Percentiles rank a stretch among this genome's conserved stretches.
Evolutionary conservation across 2,113 vertebrate species (phyloP).

Genomic region (Scomber colias): DNA sequence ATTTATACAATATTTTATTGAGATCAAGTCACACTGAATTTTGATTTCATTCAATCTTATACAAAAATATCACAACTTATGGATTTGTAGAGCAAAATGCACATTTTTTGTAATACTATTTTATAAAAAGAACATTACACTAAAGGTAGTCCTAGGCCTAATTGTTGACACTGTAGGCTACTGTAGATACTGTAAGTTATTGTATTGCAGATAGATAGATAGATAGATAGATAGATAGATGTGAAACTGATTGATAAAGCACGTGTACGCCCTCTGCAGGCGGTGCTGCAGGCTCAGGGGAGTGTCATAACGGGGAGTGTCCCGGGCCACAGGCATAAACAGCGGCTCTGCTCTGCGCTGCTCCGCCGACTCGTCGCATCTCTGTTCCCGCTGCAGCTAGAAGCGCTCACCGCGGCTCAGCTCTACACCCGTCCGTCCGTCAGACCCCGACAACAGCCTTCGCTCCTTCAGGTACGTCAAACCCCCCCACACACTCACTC

Average conservation of each 20-base stretch:
- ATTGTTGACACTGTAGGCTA: too few species aligned
- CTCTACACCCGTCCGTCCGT: slow-evolving; percentile 13
- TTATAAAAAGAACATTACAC: too few species aligned
- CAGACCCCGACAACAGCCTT: slow-evolving; percentile 4
- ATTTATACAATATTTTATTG: background rate
- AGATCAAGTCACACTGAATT: background rate
- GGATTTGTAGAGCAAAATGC: too few species aligned
- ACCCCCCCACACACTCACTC: background rate
- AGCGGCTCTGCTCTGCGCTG: slow-evolving; percentile 43
- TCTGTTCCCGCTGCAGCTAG: slow-evolving; percentile 44
- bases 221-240: too few species aligned
- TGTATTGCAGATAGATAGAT: background rate
- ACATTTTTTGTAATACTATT: too few species aligned
- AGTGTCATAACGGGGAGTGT: slow-evolving; percentile 72
- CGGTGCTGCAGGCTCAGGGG: slow-evolving; percentile 47
- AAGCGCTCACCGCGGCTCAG: slow-evolving; percentile 44
- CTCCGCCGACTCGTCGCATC: slow-evolving; percentile 54
- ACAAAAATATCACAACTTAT: too few species aligned
- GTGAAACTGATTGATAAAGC: background rate
- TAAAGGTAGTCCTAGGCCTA: too few species aligned
- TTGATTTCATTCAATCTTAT: background rate
- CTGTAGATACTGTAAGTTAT: too few species aligned
- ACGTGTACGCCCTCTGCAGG: slow-evolving; percentile 21
- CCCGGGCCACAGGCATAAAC: slow-evolving; percentile 55
- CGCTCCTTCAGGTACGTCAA: slow-evolving; percentile 57